Evolutionary conservation across 1,140 invertebrate genomes (phyloP).

Genomic region (Nomia melanderi): DNA sequence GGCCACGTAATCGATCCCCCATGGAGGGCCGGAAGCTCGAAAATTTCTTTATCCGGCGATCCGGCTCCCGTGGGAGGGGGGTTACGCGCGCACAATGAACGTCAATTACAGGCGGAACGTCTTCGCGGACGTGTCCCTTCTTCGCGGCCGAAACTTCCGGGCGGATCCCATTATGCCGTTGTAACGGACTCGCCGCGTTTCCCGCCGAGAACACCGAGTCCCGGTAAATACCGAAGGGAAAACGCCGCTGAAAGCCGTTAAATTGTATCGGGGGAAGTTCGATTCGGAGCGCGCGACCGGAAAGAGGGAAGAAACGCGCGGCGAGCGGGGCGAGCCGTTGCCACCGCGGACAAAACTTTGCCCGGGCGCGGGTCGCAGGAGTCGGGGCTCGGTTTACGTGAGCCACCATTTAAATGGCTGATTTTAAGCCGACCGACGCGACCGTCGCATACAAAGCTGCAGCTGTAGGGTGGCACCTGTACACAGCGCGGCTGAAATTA

Average conservation of each 20-base stretch:
- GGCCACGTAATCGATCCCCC: background rate
- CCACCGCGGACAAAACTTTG: conserved; percentile 67
- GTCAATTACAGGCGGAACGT: conserved; percentile 47
- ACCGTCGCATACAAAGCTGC: conserved; percentile 7
- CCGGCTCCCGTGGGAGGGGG: background rate
- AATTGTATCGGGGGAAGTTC: conserved; percentile 70
- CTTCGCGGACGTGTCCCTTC: conserved; percentile 38
- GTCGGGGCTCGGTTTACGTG: conserved; percentile 66
- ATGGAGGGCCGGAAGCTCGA: too few relatives aligned
- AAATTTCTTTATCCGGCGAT: conserved; percentile 27
- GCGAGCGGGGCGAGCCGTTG: conserved; percentile 14
- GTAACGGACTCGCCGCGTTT: conserved; percentile 30
- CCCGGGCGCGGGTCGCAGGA: conserved; percentile 20
- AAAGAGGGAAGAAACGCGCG: background rate
- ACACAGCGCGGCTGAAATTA: conserved; percentile 39
- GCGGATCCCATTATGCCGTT: conserved; percentile 57
- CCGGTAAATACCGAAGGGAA: conserved; percentile 63
- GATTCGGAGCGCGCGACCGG: too few relatives aligned
- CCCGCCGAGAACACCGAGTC: conserved; percentile 24
- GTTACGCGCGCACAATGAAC: conserved; percentile 37
- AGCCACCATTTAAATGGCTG: conserved; percentile 74
- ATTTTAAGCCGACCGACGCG: conserved; percentile 63
- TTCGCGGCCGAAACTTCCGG: conserved; percentile 25
- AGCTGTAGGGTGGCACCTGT: conserved; percentile 11
- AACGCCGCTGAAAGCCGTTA: conserved; percentile 64